Conservation (phyloP, 1,140 invertebrate genomes). For the Acromyrmex echinatior region DNA sequence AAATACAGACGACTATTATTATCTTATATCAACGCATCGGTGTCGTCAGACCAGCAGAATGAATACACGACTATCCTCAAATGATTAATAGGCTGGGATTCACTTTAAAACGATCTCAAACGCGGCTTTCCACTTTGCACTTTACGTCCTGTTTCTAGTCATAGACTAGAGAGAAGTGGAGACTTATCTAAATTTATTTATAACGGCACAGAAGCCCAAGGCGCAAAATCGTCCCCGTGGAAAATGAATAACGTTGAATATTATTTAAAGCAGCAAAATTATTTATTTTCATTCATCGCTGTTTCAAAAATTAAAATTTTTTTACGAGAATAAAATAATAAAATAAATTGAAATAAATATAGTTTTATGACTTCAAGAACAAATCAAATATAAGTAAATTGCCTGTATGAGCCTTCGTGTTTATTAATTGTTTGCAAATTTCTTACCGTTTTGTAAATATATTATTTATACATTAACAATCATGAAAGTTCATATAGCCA, state of each 20-base stretch:
- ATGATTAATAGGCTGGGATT: constrained; percentile 30
- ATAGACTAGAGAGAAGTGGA: background rate
- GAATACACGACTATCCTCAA: constrained; percentile 34
- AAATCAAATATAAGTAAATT: no score
- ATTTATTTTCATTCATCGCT: background rate
- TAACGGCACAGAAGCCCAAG: constrained; percentile 6
- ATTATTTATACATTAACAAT: no score
- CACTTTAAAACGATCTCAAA: constrained; percentile 5
- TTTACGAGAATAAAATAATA: background rate
- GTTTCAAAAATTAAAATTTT: background rate
- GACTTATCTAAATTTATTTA: constrained; percentile 57
- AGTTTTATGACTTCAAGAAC: no score
- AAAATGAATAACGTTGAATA: background rate
- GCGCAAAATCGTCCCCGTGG: constrained; percentile 2
- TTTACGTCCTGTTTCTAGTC: constrained; percentile 21
- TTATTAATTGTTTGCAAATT: no score
- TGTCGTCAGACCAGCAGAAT: background rate
- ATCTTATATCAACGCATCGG: constrained; percentile 12
- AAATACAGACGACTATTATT: constrained; percentile 39
- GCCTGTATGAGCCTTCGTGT: no score
- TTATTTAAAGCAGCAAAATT: background rate
- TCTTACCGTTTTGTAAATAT: no score
- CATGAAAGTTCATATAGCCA: no score
- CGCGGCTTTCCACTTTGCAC: constrained; percentile 30
- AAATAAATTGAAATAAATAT: background rate